Evolutionary conservation across 2,797 vertebrate genomes (phyloP).

Genomic region (Mus minutoides): DNA sequence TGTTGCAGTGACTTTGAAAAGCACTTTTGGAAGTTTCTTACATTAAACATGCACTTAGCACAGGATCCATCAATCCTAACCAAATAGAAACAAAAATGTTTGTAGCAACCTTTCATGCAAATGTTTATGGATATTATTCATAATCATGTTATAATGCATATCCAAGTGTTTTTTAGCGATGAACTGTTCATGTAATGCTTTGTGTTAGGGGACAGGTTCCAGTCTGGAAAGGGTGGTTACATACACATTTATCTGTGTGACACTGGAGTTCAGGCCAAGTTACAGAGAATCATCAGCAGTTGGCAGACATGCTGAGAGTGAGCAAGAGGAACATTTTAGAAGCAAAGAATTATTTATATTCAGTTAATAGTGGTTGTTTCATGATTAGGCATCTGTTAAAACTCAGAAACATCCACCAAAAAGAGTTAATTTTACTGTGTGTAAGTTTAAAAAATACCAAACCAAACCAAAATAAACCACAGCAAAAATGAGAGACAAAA

Average conservation of each 20-base stretch:
- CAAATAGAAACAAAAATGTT: constrained; percentile 23
- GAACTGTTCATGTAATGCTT: not conserved
- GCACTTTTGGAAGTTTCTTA: not conserved
- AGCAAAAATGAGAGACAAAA: not conserved
- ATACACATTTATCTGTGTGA: not conserved
- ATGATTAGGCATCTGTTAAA: not conserved
- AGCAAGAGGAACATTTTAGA: not conserved
- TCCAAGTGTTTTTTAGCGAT: not conserved
- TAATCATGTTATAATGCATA: not conserved
- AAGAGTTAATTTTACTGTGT: constrained; percentile 46
- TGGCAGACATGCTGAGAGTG: not conserved
- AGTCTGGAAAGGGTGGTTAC: not conserved
- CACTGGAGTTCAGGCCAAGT: not conserved
- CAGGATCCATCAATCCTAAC: not conserved
- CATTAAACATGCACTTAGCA: not conserved
- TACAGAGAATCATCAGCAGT: not conserved
- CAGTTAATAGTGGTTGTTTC: not conserved
- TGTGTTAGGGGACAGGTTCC: not conserved
- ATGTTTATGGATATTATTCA: constrained; percentile 16
- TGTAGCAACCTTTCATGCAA: not conserved
- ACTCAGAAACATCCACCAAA: not conserved
- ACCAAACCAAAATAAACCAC: not conserved
- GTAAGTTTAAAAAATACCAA: constrained; percentile 33
- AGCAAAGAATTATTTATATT: not conserved
- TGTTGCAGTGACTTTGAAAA: not conserved